phyloP scores from a whole-genome alignment of 1,140 invertebrate species.

The Trachymyrmex cornetzi region DNA sequence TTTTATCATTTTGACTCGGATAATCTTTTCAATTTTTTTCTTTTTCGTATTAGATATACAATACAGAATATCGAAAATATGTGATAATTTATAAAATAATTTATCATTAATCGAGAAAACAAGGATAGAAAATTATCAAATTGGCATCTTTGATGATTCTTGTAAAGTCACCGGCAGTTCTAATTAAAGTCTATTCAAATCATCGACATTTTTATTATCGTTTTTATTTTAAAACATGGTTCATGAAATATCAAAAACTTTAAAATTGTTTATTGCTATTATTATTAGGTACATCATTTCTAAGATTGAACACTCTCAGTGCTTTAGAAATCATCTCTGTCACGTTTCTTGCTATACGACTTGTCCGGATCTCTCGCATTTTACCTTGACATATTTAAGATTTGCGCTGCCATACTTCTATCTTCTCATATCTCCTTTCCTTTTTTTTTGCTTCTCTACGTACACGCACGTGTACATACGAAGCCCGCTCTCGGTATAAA shows the following conservation, averaged over 20 bases:
- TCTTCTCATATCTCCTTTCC: constrained; percentile 43
- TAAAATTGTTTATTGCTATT: neutral
- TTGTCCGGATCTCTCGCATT: constrained; percentile 24
- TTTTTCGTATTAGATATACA: too few relatives aligned
- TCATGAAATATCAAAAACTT: neutral
- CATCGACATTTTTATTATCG: neutral
- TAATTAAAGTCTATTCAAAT: neutral
- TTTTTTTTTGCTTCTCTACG: constrained; percentile 41
- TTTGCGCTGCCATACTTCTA: constrained; percentile 43
- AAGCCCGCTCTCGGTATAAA: constrained; percentile 77
- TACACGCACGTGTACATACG: constrained; percentile 34
- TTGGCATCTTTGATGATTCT: too few relatives aligned
- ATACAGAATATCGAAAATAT: too few relatives aligned
- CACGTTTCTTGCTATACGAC: constrained; percentile 13
- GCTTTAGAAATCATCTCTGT: constrained; percentile 12
- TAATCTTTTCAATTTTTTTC: too few relatives aligned
- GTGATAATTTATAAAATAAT: too few relatives aligned
- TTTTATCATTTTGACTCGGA: neutral
- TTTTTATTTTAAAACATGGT: neutral
- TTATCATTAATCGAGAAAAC: too few relatives aligned
- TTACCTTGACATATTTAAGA: constrained; percentile 55
- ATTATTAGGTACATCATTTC: constrained; percentile 15
- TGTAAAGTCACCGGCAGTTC: too few relatives aligned
- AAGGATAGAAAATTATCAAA: too few relatives aligned
- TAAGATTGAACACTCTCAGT: constrained; percentile 1